Evolutionary conservation across 2,888 invertebrate species (phyloP), one percentile per base, ranked within the genome.

Genomic region (Chamaedrilus cognettii): DNA sequence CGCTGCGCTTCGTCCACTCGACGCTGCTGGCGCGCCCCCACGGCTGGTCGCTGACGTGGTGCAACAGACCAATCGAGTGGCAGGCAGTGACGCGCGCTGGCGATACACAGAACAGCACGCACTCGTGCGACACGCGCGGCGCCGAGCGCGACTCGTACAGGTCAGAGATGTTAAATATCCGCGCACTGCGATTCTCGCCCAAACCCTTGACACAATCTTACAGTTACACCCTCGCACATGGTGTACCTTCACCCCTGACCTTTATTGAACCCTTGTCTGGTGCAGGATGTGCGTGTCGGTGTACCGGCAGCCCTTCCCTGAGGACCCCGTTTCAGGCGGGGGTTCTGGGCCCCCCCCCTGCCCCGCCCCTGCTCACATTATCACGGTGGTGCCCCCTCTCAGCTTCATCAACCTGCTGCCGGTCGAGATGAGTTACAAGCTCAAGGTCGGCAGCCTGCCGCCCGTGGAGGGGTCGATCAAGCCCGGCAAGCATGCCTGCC

Each of bases 341-440:
- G 26, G 33, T 26, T 32, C 26, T 3, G 4, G 4, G n/a, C 19
- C 11, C 33, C 11, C n/a, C 28, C 50, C n/a, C 28, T 34, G 30
- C 35, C 33, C 56, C 2, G 23, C 93, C 70, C 93, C 96, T 3
- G 96, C 93, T 0, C 97, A 98, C 84, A 89, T 90, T 23, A 89
- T 98, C 69, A 89, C 90, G 2, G 85, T 99, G 57, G 86, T 93
- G 74, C 92, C 96, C 32, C 93, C 94, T 0, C 86, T 98, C 26
- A 83, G 91, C 23, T 82, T 97, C 2, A 89, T 90, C 72, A 98
- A 97, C 87, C 87, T 97, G 69, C 87, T 98, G 62, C 97, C 97
- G 0, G 80, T 85, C 57, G 87, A 87, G 69, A 73, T 87, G 63
- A 61, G 7, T 51, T 84, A 83, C 71, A 79, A 79, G 71, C 72